Evolutionary conservation across 37 sponge, comb jelly and placozoan genomes (phyloP).

Genomic region (Chondrosia reniformis): DNA sequence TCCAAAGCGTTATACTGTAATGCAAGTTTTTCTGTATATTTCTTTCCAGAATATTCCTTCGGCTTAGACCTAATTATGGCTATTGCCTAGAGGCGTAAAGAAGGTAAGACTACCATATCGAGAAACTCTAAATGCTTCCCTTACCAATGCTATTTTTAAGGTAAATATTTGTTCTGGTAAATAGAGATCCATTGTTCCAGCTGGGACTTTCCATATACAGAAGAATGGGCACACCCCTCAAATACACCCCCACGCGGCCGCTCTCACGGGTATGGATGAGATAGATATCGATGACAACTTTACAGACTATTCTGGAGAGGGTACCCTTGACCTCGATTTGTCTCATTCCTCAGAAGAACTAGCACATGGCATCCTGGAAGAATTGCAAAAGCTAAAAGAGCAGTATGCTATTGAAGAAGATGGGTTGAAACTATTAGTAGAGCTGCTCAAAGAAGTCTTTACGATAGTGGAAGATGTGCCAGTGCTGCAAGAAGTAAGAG

Average conservation of each 20-base stretch:
- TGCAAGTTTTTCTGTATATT: constrained; percentile 43
- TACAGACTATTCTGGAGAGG: neutral
- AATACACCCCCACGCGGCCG: neutral
- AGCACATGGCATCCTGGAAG: neutral
- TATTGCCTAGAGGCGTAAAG: constrained; percentile 34
- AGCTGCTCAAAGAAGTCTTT: constrained; percentile 35
- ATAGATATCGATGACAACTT: neutral
- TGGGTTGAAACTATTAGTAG: constrained; percentile 17
- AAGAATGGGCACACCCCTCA: neutral
- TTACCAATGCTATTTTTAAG: neutral
- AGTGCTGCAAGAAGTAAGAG: neutral
- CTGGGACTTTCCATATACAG: neutral
- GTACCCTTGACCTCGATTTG: neutral
- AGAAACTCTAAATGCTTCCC: neutral
- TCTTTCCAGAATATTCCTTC: constrained; percentile 15
- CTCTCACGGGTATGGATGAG: neutral
- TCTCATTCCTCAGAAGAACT: neutral
- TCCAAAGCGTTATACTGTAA: constrained; percentile 45
- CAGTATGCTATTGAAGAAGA: neutral
- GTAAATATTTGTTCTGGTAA: neutral
- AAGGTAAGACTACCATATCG: neutral
- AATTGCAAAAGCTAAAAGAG: neutral
- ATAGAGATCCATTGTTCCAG: neutral
- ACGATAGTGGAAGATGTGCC: constrained; percentile 21
- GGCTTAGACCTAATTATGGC: constrained; percentile 63